Conservation (phyloP, 2,888 invertebrate genomes). For the Drepanosiphum platanoidis region DNA sequence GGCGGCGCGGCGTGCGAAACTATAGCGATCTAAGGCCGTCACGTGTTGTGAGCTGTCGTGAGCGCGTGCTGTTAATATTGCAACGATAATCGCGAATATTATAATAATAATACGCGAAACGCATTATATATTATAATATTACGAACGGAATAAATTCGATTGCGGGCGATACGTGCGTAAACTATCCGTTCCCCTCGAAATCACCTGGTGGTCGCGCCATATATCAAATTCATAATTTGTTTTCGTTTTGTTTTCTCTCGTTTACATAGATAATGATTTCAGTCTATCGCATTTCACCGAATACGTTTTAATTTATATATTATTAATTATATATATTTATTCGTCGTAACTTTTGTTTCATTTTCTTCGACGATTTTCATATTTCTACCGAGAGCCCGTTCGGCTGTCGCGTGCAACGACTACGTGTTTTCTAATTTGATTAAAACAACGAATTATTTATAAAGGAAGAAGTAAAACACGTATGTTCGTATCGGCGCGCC, state of each 20-base stretch:
- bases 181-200: not conserved
- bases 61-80: not conserved
- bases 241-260: not conserved
- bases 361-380: too few species aligned
- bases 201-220: too few species aligned
- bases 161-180: not conserved
- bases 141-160: not conserved
- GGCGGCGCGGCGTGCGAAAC: not conserved
- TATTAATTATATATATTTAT: too few species aligned
- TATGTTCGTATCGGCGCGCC: too few species aligned
- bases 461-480: too few species aligned
- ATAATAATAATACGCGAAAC: too few species aligned
- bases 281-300: not conserved
- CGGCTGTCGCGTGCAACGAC: too few species aligned
- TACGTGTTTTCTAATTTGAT: too few species aligned
- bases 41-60: not conserved
- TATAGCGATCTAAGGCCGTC: not conserved
- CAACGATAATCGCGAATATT: not conserved
- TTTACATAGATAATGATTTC: not conserved
- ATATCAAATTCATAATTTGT: not conserved
- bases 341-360: too few species aligned
- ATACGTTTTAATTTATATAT: too few species aligned
- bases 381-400: too few species aligned
- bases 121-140: not conserved
- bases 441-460: too few species aligned